phyloP scores from a whole-genome alignment of 2,797 vertebrate species.

The Eulemur coronatus region DNA sequence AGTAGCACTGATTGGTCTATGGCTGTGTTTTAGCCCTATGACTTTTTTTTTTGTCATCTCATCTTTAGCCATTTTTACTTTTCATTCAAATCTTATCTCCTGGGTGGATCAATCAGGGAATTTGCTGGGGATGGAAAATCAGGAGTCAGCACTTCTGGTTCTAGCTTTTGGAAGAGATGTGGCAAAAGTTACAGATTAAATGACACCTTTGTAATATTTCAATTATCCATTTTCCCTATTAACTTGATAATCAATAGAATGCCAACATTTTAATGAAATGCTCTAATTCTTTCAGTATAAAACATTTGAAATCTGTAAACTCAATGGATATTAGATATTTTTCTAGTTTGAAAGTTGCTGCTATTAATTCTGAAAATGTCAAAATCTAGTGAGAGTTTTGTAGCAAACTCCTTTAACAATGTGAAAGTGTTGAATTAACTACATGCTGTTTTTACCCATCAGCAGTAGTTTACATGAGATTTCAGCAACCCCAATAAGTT shows the following conservation, averaged over 20 bases:
- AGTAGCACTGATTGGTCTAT: neutral
- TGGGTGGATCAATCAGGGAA: neutral
- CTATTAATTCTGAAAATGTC: constrained; percentile 15
- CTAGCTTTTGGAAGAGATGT: neutral
- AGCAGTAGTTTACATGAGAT: neutral
- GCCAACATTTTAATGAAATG: neutral
- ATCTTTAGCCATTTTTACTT: neutral
- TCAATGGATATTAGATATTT: neutral
- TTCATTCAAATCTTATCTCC: neutral
- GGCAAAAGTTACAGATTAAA: neutral
- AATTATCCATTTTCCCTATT: neutral
- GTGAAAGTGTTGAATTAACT: neutral
- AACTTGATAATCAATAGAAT: neutral
- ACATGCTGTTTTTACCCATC: neutral
- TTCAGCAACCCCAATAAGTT: neutral
- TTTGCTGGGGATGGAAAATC: neutral
- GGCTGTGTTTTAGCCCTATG: neutral
- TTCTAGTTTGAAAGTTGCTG: constrained; percentile 12
- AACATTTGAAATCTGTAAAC: neutral
- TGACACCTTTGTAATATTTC: neutral
- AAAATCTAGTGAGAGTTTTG: neutral
- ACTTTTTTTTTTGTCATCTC: neutral
- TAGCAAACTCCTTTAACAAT: neutral
- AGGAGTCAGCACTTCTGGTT: neutral
- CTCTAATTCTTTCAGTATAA: neutral